Evolutionary conservation across 2,113 vertebrate species (phyloP).

Genomic region (Tylochromis polylepis): DNA sequence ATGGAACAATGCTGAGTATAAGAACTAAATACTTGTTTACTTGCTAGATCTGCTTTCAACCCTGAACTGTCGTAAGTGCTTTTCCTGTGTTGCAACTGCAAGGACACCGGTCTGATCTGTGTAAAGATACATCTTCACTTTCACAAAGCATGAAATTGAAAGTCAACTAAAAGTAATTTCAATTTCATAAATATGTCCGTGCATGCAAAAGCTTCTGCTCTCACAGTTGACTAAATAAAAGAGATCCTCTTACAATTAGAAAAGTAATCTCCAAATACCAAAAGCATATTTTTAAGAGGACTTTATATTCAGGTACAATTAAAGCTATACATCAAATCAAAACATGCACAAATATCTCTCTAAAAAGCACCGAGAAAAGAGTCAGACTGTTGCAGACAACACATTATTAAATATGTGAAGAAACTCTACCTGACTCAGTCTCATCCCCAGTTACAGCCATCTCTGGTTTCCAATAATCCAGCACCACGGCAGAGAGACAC

Average conservation of each 20-base stretch:
- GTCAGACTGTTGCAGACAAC: background rate
- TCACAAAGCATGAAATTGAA: background rate
- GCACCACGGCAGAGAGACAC: slow-evolving; percentile 27
- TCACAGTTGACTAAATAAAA: background rate
- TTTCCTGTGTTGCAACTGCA: background rate
- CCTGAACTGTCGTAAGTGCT: background rate
- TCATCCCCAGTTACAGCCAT: slow-evolving; percentile 95
- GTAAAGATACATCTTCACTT: background rate
- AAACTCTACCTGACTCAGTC: slow-evolving; percentile 82
- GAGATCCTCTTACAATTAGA: fast-evolving
- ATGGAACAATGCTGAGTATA: slow-evolving; percentile 16
- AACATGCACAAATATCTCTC: background rate
- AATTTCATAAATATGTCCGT: background rate
- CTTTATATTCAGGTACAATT: background rate
- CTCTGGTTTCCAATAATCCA: slow-evolving; percentile 74
- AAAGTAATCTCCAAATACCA: background rate
- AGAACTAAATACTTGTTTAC: background rate
- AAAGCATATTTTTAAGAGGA: background rate
- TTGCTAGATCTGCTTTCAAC: background rate
- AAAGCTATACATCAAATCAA: background rate
- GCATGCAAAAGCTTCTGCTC: background rate
- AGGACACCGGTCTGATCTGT: background rate
- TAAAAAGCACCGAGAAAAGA: background rate
- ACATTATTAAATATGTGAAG: background rate
- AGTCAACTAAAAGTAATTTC: background rate